These are phyloP conservation scores for Coelopa frigida DNA, from an alignment of 1,140 invertebrate genomes.

Conservation along the genomic window DNA sequence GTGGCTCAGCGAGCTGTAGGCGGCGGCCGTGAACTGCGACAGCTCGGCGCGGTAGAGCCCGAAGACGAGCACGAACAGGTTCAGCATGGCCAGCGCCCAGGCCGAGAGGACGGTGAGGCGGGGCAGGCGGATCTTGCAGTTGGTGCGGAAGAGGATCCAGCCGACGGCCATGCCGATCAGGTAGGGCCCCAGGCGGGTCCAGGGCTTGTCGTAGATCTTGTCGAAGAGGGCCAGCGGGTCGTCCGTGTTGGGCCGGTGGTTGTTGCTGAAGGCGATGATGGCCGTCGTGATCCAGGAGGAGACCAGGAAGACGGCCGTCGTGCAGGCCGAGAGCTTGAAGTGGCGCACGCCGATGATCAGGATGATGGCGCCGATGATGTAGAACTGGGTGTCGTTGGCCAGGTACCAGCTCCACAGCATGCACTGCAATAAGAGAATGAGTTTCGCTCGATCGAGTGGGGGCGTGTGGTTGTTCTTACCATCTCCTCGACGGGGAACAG, in stretches of 20 bases:
- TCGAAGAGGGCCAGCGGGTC: slow-evolving; percentile 77
- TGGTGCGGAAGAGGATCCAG: slow-evolving; percentile 73
- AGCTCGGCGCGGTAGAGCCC: slow-evolving; percentile 67
- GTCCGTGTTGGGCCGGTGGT: slow-evolving; percentile 70
- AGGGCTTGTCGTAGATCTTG: slow-evolving; percentile 82
- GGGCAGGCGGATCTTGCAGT: slow-evolving; percentile 68
- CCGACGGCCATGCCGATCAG: slow-evolving; percentile 76
- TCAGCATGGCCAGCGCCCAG: slow-evolving; percentile 58
- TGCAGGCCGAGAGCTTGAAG: slow-evolving; percentile 61
- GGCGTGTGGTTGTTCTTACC: slow-evolving; percentile 48
- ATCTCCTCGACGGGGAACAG: slow-evolving; percentile 78
- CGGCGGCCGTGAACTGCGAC: slow-evolving; percentile 59
- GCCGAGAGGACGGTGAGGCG: slow-evolving; percentile 62
- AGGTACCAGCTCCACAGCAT: slow-evolving; percentile 86
- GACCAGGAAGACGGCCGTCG: slow-evolving; percentile 57
- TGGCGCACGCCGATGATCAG: slow-evolving; percentile 66
- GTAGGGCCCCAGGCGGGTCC: slow-evolving; percentile 75
- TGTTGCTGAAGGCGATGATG: slow-evolving; percentile 69
- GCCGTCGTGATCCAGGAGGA: slow-evolving; percentile 72
- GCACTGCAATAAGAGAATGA: slow-evolving; percentile 53
- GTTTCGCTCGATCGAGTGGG: not conserved
- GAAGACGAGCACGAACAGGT: slow-evolving; percentile 64
- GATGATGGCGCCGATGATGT: slow-evolving; percentile 68
- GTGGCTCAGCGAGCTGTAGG: slow-evolving; percentile 77
- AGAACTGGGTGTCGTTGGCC: slow-evolving; percentile 81